phyloP scores from a whole-genome alignment of 1,140 invertebrate genomes.

The Theocolax elegans region DNA sequence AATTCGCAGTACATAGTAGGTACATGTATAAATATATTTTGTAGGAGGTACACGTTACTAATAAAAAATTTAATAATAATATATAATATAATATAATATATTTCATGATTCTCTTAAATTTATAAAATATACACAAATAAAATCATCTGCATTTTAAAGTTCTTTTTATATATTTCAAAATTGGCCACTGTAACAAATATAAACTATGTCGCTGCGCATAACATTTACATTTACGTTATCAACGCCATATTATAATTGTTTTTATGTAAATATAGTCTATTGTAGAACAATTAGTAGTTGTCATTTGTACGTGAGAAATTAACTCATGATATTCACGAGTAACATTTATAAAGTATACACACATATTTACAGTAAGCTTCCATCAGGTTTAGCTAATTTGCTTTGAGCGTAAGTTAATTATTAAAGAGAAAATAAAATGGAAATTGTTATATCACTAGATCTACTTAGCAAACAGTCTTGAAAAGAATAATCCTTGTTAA shows the following conservation, averaged over 20 bases:
- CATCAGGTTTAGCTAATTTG: not conserved
- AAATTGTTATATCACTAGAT: no score
- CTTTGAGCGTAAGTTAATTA: no score
- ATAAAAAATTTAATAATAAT: no score
- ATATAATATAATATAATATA: constrained; percentile 2
- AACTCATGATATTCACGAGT: no score
- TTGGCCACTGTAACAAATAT: constrained; percentile 32
- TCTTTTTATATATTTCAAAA: not conserved
- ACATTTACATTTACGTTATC: constrained; percentile 15
- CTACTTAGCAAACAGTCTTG: no score
- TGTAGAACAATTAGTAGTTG: not conserved
- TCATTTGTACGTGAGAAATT: not conserved
- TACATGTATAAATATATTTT: no score
- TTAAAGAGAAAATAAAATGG: no score
- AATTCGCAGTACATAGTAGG: no score
- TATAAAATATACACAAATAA: constrained; percentile 11
- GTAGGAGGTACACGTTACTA: no score
- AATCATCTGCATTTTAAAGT: not conserved
- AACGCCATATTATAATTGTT: not conserved
- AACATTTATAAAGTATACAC: no score
- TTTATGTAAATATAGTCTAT: constrained; percentile 8
- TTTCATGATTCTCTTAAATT: not conserved
- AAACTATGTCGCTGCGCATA: constrained; percentile 11
- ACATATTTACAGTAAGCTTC: constrained; percentile 27
- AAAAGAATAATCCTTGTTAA: no score